phyloP scores from a whole-genome alignment of 2,797 vertebrate genomes.

The Leontopithecus rosalia region DNA sequence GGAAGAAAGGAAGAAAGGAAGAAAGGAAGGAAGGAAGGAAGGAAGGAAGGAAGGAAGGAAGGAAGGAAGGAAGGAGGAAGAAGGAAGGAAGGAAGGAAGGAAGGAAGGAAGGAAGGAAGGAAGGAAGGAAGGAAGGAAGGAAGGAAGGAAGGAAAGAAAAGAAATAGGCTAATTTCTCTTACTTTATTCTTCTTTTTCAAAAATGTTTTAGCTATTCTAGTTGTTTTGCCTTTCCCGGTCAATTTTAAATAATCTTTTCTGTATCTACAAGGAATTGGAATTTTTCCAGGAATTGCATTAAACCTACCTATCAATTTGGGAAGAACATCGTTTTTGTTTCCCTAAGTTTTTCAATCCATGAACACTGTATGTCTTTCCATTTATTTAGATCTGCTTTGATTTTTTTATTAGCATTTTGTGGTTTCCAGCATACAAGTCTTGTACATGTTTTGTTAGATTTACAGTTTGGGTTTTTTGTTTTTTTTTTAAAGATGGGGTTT shows the following conservation, averaged over 20 bases:
- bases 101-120: too few relatives aligned
- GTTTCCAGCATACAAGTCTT: neutral
- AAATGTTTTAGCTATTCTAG: neutral
- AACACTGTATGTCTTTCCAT: neutral
- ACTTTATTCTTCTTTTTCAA: neutral
- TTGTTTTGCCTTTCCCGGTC: neutral
- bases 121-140: too few relatives aligned
- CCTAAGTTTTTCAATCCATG: neutral
- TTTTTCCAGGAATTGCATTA: neutral
- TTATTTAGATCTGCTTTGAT: neutral
- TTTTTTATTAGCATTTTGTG: neutral
- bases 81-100: too few relatives aligned
- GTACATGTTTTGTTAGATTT: neutral
- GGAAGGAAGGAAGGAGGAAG: too few relatives aligned
- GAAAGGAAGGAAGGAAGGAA: too few relatives aligned
- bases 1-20: too few relatives aligned
- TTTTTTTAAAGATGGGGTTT: too few relatives aligned
- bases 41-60: too few relatives aligned
- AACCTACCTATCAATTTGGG: neutral
- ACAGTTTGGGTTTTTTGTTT: neutral
- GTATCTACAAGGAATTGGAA: neutral
- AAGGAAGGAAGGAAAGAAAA: too few relatives aligned
- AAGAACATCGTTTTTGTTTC: neutral
- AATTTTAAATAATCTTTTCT: neutral
- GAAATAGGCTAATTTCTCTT: neutral